These are phyloP conservation scores for Oreocharis arfaki DNA, from an alignment of 2,113 vertebrate genomes.

Conservation along the genomic window DNA sequence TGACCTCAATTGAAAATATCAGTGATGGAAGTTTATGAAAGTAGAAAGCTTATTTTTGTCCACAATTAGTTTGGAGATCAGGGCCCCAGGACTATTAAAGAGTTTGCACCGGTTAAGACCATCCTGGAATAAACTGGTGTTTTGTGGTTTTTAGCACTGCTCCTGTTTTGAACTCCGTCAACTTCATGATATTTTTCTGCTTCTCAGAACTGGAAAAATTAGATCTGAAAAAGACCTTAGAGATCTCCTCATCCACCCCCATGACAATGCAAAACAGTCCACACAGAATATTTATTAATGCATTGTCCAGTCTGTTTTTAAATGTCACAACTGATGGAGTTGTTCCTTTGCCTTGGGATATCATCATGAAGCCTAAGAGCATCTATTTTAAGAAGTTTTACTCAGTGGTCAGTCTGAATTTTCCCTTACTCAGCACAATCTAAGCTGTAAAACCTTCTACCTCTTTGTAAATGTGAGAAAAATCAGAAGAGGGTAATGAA, in stretches of 20 bases:
- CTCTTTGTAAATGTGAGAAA: neutral
- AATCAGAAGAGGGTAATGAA: neutral
- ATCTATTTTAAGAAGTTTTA: constrained; percentile 8
- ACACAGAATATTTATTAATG: neutral
- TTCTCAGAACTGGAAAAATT: neutral
- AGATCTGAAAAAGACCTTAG: neutral
- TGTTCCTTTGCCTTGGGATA: neutral
- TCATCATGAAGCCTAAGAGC: neutral
- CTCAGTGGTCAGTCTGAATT: neutral
- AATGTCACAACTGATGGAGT: neutral
- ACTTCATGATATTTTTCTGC: neutral
- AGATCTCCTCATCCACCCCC: neutral
- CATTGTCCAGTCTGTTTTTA: neutral
- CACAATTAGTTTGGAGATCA: neutral
- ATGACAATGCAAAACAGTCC: neutral
- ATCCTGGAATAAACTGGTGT: neutral
- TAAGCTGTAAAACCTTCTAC: neutral
- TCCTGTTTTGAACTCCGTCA: neutral
- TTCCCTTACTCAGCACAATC: neutral
- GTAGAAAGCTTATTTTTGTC: neutral
- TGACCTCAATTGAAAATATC: neutral
- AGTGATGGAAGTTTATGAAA: neutral
- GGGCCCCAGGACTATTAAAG: neutral
- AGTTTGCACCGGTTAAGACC: neutral
- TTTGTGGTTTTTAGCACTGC: neutral